phyloP scores from a whole-genome alignment of 2,888 invertebrate genomes.

The Geotrupes spiniger region DNA sequence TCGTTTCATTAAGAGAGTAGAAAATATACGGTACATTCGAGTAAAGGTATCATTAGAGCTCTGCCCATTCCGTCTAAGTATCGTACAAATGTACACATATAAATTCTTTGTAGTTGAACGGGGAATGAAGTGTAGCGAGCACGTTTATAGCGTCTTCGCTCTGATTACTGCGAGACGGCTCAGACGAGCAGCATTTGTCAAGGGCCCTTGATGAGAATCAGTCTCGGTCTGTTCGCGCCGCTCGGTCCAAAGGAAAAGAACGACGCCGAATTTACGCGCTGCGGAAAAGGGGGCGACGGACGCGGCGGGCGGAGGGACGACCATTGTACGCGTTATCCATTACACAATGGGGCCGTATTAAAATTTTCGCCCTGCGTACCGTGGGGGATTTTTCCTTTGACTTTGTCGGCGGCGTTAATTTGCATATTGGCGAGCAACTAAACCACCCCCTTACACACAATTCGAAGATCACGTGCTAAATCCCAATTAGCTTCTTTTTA shows the following conservation, averaged over 20 bases:
- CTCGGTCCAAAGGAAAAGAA: constrained; percentile 10
- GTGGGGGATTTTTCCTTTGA: too few relatives aligned
- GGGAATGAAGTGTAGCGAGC: constrained; percentile 38
- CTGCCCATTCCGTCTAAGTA: constrained; percentile 37
- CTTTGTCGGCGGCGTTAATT: too few relatives aligned
- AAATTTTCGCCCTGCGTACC: too few relatives aligned
- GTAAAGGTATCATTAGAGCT: constrained; percentile 24
- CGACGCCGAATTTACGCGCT: constrained; percentile 1
- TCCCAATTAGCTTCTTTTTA: too few relatives aligned
- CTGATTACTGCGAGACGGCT: constrained; percentile 35
- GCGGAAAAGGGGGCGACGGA: not conserved
- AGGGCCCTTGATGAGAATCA: constrained; percentile 34
- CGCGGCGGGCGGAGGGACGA: not conserved
- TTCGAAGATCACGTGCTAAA: too few relatives aligned
- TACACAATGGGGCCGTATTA: too few relatives aligned
- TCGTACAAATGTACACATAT: constrained; percentile 40
- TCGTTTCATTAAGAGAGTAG: constrained; percentile 12
- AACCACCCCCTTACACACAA: too few relatives aligned
- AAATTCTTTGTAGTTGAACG: constrained; percentile 40
- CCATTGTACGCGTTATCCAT: too few relatives aligned
- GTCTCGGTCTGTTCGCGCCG: constrained; percentile 23
- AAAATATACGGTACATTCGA: constrained; percentile 9
- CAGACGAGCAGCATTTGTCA: constrained; percentile 37
- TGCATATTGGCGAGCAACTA: too few relatives aligned
- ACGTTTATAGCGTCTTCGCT: constrained; percentile 34